Evolutionary conservation across 2,888 invertebrate genomes (phyloP), one percentile per base, ranked within the genome.

Genomic region (Drosophila tanythrix): DNA sequence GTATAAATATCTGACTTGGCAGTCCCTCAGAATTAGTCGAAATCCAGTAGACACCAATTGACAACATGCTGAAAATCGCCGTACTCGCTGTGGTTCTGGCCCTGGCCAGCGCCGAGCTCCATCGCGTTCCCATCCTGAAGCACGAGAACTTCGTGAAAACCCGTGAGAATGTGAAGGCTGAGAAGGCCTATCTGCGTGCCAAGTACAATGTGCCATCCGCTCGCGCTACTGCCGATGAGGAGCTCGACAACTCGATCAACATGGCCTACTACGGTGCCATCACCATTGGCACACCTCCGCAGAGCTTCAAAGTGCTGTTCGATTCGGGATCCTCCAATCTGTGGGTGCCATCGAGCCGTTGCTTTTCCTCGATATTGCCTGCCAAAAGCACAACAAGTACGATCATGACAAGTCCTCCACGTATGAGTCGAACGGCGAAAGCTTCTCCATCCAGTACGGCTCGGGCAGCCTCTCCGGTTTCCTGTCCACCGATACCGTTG

Each of bases 281-380:
- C 88, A 94, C 95, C 3, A 97, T 99, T 93, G 99, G 99, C 64
- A 96, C 95, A 62, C 99, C 99, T 25, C 96, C 97, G 58, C 99
- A 99, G 94, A 94, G 94, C 13, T 99, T 99, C 94, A 96, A 96
- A 90, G 99, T 99, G 70, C 96, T 99, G 78, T 99, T 99, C 94
- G 99, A 99, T 94, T 99, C 99, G 0, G 99, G 99, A 74, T 99
- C 99, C 36, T 98, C 99, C 60, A 99, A 99, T 94, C 95, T 99
- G 76, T 99, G 99, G 99, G 96, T 99, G 70, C 99, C 99, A 15
- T 99, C 99, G 35, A 98, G 98, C 94, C 96, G 98, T 92, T 99
- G 99, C 93, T 95, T 97, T 95, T 95, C 92, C 96, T 97, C 62
- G 78, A 79, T 53, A 13, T 80, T 21, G 99, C 99, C 50, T 98